These are phyloP conservation scores for Thunnus maccoyii DNA, from an alignment of 2,113 vertebrate species.

Conservation along the genomic window DNA sequence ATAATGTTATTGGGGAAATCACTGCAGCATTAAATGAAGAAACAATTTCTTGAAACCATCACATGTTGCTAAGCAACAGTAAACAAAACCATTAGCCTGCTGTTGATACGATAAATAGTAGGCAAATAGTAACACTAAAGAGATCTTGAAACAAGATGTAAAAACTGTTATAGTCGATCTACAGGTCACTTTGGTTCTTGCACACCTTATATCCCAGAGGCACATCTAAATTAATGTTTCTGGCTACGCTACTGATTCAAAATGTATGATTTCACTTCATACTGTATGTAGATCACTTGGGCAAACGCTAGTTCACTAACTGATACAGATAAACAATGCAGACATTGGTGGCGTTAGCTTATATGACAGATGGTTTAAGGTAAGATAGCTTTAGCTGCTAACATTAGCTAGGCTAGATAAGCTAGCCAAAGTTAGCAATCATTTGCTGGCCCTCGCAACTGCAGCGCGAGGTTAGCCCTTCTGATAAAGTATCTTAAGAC, in stretches of 20 bases:
- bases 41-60: too few species aligned
- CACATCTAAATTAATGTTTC: too few species aligned
- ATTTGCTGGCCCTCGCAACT: not conserved
- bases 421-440: conserved; percentile 65
- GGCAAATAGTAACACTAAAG: too few species aligned
- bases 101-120: too few species aligned
- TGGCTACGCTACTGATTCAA: not conserved
- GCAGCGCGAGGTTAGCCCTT: not conserved
- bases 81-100: too few species aligned
- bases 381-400: conserved; percentile 64
- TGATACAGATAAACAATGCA: not conserved
- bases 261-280: not conserved
- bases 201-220: too few species aligned
- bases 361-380: not conserved
- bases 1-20: too few species aligned
- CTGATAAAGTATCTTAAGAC: not conserved
- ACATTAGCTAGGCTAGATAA: conserved; percentile 49
- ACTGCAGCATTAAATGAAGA: too few species aligned
- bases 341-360: not conserved
- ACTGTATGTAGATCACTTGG: not conserved
- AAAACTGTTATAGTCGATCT: too few species aligned
- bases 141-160: too few species aligned
- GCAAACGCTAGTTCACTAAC: not conserved
- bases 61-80: too few species aligned
- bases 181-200: too few species aligned